Conservation (phyloP, 2,888 invertebrate species). For the Coleophora flavipennella region DNA sequence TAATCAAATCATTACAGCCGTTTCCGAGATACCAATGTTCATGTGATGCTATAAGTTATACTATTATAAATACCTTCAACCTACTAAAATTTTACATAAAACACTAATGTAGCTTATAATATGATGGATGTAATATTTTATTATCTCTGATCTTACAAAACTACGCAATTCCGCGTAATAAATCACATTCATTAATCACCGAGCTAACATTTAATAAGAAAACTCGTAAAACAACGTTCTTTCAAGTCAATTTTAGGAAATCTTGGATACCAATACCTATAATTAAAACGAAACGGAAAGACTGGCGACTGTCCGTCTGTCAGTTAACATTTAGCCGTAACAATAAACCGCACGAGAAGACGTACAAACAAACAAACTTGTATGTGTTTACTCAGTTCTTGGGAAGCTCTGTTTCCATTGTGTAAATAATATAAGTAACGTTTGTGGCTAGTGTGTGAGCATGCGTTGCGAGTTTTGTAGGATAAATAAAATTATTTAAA, state of each 20-base stretch:
- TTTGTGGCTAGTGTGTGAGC: not conserved
- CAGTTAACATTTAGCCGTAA: constrained; percentile 7
- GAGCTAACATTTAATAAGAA: not conserved
- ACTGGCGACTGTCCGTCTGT: constrained; percentile 25
- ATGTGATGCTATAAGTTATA: too few relatives aligned
- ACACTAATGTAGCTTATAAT: too few relatives aligned
- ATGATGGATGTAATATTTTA: too few relatives aligned
- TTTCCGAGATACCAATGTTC: too few relatives aligned
- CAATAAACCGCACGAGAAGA: constrained; percentile 13
- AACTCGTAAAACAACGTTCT: not conserved
- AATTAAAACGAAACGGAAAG: constrained; percentile 8
- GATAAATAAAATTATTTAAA: too few relatives aligned
- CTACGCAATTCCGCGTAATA: too few relatives aligned
- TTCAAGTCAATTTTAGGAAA: not conserved
- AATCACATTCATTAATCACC: not conserved
- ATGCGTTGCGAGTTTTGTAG: not conserved
- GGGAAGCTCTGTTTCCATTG: constrained; percentile 16
- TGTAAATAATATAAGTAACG: constrained; percentile 17
- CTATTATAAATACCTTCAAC: too few relatives aligned
- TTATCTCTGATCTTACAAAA: too few relatives aligned
- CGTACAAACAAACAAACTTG: constrained; percentile 7
- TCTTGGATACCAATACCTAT: not conserved
- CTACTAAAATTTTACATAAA: too few relatives aligned
- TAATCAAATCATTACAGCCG: too few relatives aligned
- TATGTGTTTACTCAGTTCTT: constrained; percentile 10